A percentile compares a stretch with the other conserved stretches of the same genome.
Evolutionary conservation across 2,888 invertebrate species (phyloP).

Genomic region (Phyto melanocephala): DNA sequence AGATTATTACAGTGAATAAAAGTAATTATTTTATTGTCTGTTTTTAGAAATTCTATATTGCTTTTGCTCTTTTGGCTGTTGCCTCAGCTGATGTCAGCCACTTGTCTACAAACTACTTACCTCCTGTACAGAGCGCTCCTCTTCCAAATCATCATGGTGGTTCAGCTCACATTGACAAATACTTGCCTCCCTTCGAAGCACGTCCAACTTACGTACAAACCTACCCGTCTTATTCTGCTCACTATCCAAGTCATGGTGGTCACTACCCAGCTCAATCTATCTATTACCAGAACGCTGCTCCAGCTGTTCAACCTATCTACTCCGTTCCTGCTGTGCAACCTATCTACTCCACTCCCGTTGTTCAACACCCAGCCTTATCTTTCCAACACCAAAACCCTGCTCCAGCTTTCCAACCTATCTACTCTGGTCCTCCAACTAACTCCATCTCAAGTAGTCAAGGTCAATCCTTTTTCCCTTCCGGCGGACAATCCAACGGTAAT

Average conservation of each 20-base stretch:
- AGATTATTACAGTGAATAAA: too few species aligned
- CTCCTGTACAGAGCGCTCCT: slow-evolving; percentile 68
- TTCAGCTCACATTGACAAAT: slow-evolving; percentile 61
- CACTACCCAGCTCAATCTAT: not conserved
- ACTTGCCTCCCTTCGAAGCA: slow-evolving; percentile 8
- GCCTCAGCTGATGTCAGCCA: slow-evolving; percentile 77
- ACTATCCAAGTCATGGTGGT: slow-evolving; percentile 48
- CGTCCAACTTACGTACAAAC: slow-evolving; percentile 21
- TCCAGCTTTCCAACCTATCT: slow-evolving; percentile 41
- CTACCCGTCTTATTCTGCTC: slow-evolving; percentile 42
- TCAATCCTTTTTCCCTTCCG: too few species aligned
- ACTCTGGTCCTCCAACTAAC: slow-evolving; percentile 14
- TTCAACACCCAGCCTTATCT: slow-evolving; percentile 41
- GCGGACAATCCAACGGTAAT: too few species aligned
- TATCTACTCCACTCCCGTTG: slow-evolving; percentile 57
- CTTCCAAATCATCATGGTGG: not conserved
- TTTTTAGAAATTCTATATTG: slow-evolving; percentile 76
- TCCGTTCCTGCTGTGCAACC: slow-evolving; percentile 56
- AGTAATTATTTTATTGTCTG: slow-evolving; percentile 33
- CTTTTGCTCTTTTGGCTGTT: slow-evolving; percentile 72
- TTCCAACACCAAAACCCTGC: slow-evolving; percentile 25
- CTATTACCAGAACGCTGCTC: slow-evolving; percentile 54
- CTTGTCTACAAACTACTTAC: slow-evolving; percentile 71
- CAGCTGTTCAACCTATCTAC: slow-evolving; percentile 55
- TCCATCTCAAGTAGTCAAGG: too few species aligned